A percentile compares a stretch with the other conserved stretches of the same genome.
phyloP scores from a whole-genome alignment of 1,140 invertebrate species.

The Mycetomoellerius zeteki region DNA sequence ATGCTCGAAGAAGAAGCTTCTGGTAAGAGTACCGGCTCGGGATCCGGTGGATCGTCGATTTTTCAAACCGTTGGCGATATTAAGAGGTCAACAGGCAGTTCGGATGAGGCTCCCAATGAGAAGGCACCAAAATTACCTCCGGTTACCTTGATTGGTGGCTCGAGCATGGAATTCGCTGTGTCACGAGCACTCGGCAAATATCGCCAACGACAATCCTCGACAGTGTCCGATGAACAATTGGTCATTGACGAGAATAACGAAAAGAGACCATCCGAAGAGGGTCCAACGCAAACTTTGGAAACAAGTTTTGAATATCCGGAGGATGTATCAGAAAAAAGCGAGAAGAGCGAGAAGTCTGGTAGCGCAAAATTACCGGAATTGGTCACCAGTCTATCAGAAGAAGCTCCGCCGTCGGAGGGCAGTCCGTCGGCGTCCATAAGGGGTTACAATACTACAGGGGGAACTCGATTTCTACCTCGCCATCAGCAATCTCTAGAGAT shows the following conservation, averaged over 20 bases:
- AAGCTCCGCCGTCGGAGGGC: constrained; percentile 87
- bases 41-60: constrained; percentile 88
- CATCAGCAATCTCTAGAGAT: constrained; percentile 94
- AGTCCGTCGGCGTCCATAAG: constrained; percentile 89
- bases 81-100: constrained; percentile 88
- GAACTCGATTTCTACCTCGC: constrained; percentile 88
- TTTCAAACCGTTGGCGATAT: constrained; percentile 92
- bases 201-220: constrained; percentile 91
- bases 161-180: constrained; percentile 94
- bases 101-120: constrained; percentile 86
- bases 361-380: constrained; percentile 84
- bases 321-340: constrained; percentile 81
- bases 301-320: constrained; percentile 81
- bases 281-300: constrained; percentile 74
- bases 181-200: constrained; percentile 94
- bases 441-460: constrained; percentile 83
- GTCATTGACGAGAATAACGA: constrained; percentile 87
- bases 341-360: constrained; percentile 80
- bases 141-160: constrained; percentile 88
- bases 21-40: constrained; percentile 88
- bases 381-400: constrained; percentile 84
- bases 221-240: constrained; percentile 89
- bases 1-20: constrained; percentile 88
- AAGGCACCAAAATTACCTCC: constrained; percentile 88
- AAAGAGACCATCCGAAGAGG: constrained; percentile 80